Base-by-base conservation (phyloP, 2,113 vertebrate genomes). In the Nibea coibor region DNA sequence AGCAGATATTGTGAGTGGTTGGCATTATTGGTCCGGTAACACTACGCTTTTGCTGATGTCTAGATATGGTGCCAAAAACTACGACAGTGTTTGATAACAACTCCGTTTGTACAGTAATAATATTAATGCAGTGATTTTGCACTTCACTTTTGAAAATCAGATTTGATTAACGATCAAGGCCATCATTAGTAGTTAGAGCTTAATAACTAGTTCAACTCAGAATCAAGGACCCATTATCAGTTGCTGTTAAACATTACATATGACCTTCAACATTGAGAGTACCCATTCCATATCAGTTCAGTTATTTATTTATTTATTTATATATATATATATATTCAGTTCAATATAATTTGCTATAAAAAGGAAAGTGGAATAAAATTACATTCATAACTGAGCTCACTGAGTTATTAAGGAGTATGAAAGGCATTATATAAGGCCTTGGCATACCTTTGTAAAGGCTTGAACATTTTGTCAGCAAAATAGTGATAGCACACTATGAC, bases 21-120 rank as follows among this genome's bases (percentile, higher is more conserved):
- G 45, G 31, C 43, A 51, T 72, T 58, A 2, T 7, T 65, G 42
- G 17, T 75, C 39, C 67, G 54, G n/a, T 66, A n/a, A 50, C 19
- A 54, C 69, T 81, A 45, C 10, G 62, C 51, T 76, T 73, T 86
- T 81, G n/a, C 16, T 80, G 24, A 5, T 62, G 35, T 35, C 65
- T 48, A 24, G 58, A 50, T 72, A 62, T 50, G 22, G 8, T 64
- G 48, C 11, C 68, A 59, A 39, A 75, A 17, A 50, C 14, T 31
- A 72, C 22, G 20, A 9, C 24, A 50, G 20, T 64, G 43, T 59
- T 78, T 72, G 17, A 51, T 31, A 62, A 45, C 3, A 74, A 12
- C 57, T 59, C 57, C 1, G 6, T 75, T 48, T 59, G 5, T 45
- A 43, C 20, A 48, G 26, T 45, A 45, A 62, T 68, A 54, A 61